Percentiles rank a stretch among this genome's conserved stretches.
Conservation (phyloP, 1,140 invertebrate species). For the Chymomyza costata region DNA sequence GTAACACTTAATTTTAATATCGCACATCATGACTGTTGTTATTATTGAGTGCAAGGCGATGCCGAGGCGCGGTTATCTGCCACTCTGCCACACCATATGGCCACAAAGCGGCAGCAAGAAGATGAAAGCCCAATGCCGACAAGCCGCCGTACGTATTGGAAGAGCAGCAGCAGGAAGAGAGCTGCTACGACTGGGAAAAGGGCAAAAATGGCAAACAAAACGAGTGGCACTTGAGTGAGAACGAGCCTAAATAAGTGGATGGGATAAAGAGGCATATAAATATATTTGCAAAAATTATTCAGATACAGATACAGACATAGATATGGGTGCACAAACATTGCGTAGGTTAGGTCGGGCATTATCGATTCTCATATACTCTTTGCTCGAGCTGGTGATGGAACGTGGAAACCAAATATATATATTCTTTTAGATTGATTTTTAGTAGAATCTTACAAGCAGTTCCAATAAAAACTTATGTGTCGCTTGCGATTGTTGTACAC, state of each 20-base stretch:
- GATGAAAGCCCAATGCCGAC: constrained; percentile 45
- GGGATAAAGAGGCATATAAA: constrained; percentile 42
- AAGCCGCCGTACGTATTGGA: constrained; percentile 44
- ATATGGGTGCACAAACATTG: no score
- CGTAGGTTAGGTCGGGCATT: no score
- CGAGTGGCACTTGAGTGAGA: constrained; percentile 60
- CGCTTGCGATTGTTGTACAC: no score
- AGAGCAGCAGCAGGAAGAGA: constrained; percentile 24
- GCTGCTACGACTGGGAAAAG: constrained; percentile 14
- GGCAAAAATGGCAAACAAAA: constrained; percentile 59
- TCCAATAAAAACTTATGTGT: no score
- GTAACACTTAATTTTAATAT: constrained; percentile 55
- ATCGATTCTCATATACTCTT: no score
- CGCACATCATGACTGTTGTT: constrained; percentile 39
- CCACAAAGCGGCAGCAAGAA: constrained; percentile 22
- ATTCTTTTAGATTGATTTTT: no score
- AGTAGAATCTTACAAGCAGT: no score
- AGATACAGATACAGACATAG: constrained; percentile 25
- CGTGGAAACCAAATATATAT: no score
- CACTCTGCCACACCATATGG: constrained; percentile 60
- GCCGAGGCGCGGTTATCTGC: constrained; percentile 17
- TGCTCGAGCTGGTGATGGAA: no score
- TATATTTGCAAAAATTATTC: constrained; percentile 61
- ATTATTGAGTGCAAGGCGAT: constrained; percentile 50
- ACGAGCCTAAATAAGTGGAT: constrained; percentile 64